Evolutionary conservation across 2,888 invertebrate species (phyloP).

Genomic region (Norana najaformis): DNA sequence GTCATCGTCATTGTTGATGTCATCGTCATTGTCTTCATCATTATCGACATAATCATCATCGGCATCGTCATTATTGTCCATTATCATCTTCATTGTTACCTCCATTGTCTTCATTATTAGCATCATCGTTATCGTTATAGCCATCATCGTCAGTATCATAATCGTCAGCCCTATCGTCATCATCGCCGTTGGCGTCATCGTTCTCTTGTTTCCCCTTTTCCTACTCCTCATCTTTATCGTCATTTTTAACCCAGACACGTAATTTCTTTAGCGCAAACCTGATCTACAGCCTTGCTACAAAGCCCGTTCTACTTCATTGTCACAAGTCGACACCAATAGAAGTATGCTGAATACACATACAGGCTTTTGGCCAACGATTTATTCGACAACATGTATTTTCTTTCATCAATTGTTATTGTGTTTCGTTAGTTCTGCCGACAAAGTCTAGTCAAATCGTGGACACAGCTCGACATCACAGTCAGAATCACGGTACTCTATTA

Average conservation of each 20-base stretch:
- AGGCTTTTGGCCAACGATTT: background rate
- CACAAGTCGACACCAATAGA: no score
- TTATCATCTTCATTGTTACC: slow-evolving; percentile 8
- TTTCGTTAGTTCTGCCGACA: slow-evolving; percentile 6
- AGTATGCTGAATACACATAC: no score
- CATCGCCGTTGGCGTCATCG: no score
- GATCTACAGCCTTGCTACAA: no score
- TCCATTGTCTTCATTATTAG: slow-evolving; percentile 20
- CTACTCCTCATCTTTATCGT: no score
- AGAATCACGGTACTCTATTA: background rate
- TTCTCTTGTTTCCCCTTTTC: no score
- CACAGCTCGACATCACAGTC: background rate
- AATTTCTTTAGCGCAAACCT: no score
- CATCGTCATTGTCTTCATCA: background rate
- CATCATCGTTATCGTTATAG: background rate
- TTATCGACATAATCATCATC: slow-evolving; percentile 8
- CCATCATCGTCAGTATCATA: background rate
- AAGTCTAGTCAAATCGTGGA: slow-evolving; percentile 21
- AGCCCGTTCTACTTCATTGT: no score
- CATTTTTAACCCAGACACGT: no score
- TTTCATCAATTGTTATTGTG: background rate
- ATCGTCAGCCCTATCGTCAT: background rate
- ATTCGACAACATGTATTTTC: background rate
- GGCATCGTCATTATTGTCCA: background rate
- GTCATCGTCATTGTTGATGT: background rate